Percentiles rank a stretch among this genome's conserved stretches.
Evolutionary conservation across 2,113 vertebrate species (phyloP).

Genomic region (Bubo bubo): DNA sequence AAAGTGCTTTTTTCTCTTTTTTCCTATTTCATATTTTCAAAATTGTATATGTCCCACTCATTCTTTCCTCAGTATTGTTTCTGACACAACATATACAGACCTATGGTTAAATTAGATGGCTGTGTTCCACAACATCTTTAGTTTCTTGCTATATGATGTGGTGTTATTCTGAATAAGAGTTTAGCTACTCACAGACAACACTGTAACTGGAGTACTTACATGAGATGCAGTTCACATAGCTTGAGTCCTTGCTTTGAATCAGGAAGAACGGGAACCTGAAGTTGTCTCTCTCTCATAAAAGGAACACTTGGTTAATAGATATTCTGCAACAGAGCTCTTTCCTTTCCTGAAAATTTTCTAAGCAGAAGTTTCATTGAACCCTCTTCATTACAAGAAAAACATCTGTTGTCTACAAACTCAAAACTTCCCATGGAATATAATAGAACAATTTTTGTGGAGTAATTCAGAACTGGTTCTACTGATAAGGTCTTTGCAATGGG

Average conservation of each 20-base stretch:
- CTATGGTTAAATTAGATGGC: background rate
- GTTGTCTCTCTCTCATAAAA: background rate
- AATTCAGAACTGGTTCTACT: background rate
- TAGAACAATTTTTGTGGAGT: background rate
- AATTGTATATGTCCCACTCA: background rate
- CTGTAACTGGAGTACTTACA: background rate
- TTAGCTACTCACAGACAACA: background rate
- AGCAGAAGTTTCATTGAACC: background rate
- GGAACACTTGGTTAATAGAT: background rate
- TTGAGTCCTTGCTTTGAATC: background rate
- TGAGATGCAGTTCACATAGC: background rate
- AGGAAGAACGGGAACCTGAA: background rate
- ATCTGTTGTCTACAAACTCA: background rate
- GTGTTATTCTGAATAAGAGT: background rate
- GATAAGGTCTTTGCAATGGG: background rate
- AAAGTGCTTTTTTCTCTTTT: background rate
- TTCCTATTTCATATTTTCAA: background rate
- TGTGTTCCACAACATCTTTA: background rate
- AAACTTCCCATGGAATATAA: background rate
- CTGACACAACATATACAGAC: background rate
- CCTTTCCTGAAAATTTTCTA: background rate
- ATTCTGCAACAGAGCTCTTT: background rate
- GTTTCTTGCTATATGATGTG: background rate
- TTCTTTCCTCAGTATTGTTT: background rate
- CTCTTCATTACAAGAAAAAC: background rate